Evolutionary conservation across 2,797 vertebrate species (phyloP), one percentile per base, ranked within the genome.

Genomic region (Garrulus glandarius): DNA sequence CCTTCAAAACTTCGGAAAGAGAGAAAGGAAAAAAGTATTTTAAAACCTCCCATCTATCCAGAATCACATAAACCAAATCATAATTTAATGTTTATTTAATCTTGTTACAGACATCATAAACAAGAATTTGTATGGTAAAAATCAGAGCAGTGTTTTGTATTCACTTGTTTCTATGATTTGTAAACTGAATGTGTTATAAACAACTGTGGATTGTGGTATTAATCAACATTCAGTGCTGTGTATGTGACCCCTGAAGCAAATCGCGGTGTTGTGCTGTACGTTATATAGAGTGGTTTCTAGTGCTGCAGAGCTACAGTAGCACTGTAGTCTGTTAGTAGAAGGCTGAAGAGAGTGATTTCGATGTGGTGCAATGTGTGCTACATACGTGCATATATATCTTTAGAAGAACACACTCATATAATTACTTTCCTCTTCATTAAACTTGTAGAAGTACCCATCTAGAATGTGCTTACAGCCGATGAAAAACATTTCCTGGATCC

Each of bases 1-100:
- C 81, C 84, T 83, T 91, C 67, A 87, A 93, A 93, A 96, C 89
- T 97, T 97, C 30, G 15, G 52, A 93, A 86, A 78, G 72, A 52
- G 22, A 85, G 44, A 53, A 88, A 27, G 32, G 47, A 44, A 16
- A 12, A 43, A 80, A 69, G n/a, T 79, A 63, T 88, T 95, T 86
- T 91, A 71, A 72, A 80, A 65, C 47, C 29, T 70, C n/a, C 49
- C 22, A 36, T 92, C 69, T 91, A 56, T 71, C 53, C 39, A 86
- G 44, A 82, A 94, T 91, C 43, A 59, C 72, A 44, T 68, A 79
- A 93, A 88, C 49, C 29, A 81, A 90, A 83, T 63, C 20, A 10
- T 90, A 83, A 87, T 67, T 92, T 93, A 93, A 86, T 94, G 75
- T 43, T 95, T 89, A 65, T 87, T 80, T 85, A 50, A 59, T 94